These are phyloP conservation scores for Prionace glauca DNA, from an alignment of 2,797 vertebrate species.

Conservation along the genomic window DNA sequence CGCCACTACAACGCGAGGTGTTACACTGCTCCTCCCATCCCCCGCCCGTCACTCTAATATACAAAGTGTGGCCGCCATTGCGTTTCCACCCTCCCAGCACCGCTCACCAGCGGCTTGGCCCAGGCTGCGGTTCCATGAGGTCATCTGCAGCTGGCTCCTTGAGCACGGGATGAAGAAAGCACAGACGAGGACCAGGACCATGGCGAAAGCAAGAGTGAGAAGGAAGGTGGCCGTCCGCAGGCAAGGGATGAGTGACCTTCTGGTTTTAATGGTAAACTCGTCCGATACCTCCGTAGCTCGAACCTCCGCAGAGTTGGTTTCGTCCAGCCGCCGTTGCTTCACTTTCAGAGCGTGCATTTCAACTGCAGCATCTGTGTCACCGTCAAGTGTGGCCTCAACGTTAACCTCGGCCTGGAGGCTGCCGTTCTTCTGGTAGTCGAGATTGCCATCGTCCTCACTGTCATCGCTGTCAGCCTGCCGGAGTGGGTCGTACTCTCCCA, in stretches of 20 bases:
- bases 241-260: slow-evolving; percentile 59
- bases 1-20: not conserved
- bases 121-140: slow-evolving; percentile 58
- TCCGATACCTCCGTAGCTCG: slow-evolving; percentile 55
- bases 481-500: slow-evolving; percentile 91
- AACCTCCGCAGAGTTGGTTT: slow-evolving; percentile 31
- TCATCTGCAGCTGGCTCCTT: slow-evolving; percentile 65
- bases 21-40: not conserved
- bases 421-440: slow-evolving; percentile 76
- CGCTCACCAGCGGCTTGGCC: slow-evolving; percentile 56
- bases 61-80: not conserved
- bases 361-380: slow-evolving; percentile 62
- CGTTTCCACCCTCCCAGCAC: not conserved
- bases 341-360: slow-evolving; percentile 65
- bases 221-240: slow-evolving; percentile 76
- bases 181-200: slow-evolving; percentile 78
- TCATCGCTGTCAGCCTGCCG: slow-evolving; percentile 95
- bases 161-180: slow-evolving; percentile 88
- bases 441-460: slow-evolving; percentile 89
- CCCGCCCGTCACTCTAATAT: not conserved
- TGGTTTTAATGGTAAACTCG: slow-evolving; percentile 65
- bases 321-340: slow-evolving; percentile 49
- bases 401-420: slow-evolving; percentile 47
- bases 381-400: slow-evolving; percentile 54
- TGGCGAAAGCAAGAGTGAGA: slow-evolving; percentile 73